A percentile compares a stretch with the other conserved stretches of the same genome.
These are phyloP conservation scores for Bellardia bayeri DNA, from an alignment of 2,888 invertebrate genomes.

Conservation along the genomic window DNA sequence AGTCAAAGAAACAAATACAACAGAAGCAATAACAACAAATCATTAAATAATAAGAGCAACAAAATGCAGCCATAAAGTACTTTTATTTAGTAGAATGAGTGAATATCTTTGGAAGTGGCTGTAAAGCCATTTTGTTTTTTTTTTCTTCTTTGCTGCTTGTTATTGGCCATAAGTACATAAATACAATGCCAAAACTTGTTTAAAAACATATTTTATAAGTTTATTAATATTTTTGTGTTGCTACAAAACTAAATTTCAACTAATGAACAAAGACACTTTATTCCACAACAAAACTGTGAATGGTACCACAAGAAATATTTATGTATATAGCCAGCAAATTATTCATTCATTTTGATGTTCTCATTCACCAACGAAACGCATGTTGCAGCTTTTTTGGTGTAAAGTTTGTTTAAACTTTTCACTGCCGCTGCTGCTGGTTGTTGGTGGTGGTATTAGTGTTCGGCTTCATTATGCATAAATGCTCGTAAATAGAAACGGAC, in stretches of 20 bases:
- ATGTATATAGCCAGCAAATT: background rate
- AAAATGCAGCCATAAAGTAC: slow-evolving; percentile 13
- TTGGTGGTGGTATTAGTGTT: slow-evolving; percentile 12
- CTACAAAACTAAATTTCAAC: background rate
- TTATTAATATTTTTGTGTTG: slow-evolving; percentile 32
- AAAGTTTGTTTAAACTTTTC: slow-evolving; percentile 24
- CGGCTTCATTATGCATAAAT: slow-evolving; percentile 46
- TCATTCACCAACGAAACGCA: slow-evolving; percentile 54
- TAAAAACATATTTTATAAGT: slow-evolving; percentile 50
- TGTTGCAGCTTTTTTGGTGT: slow-evolving; percentile 45
- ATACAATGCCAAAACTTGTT: slow-evolving; percentile 50
- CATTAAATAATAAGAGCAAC: slow-evolving; percentile 42
- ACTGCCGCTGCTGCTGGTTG: slow-evolving; percentile 1
- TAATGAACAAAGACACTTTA: slow-evolving; percentile 29
- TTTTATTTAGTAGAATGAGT: background rate
- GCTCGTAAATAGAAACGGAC: slow-evolving; percentile 25
- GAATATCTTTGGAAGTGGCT: no score
- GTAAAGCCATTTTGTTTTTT: slow-evolving; percentile 3
- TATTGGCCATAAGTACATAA: slow-evolving; percentile 56
- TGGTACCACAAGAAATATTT: background rate
- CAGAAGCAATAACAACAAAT: slow-evolving; percentile 6
- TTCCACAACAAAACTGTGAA: background rate
- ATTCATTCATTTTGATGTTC: slow-evolving; percentile 35
- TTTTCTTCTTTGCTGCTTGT: slow-evolving; percentile 12
- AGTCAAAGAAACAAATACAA: background rate